Percentiles rank a stretch among this genome's conserved stretches.
phyloP scores from a whole-genome alignment of 1,140 invertebrate species.

The Melanaphis sacchari region DNA sequence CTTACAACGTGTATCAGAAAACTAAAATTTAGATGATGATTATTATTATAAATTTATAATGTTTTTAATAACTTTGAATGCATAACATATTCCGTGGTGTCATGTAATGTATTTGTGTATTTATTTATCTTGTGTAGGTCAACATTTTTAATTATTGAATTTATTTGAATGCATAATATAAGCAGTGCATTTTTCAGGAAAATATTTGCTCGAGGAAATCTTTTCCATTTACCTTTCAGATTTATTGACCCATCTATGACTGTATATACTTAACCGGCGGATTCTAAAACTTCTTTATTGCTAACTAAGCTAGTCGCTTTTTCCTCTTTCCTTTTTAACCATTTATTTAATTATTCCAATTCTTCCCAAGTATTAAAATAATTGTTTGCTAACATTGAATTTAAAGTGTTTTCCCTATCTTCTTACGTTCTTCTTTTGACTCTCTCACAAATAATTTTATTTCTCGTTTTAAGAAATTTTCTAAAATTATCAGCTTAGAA shows the following conservation, averaged over 20 bases:
- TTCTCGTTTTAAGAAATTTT: no score
- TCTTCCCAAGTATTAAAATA: no score
- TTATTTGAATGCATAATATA: neutral
- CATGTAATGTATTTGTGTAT: neutral
- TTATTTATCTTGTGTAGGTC: neutral
- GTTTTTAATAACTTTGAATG: neutral
- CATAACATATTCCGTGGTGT: neutral
- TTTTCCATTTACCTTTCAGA: neutral
- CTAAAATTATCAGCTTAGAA: no score
- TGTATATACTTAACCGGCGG: neutral
- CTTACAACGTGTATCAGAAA: neutral
- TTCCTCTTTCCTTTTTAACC: neutral
- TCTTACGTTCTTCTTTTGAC: no score
- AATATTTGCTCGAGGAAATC: neutral
- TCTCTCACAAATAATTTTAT: no score
- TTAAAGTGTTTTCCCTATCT: no score
- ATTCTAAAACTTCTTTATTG: neutral
- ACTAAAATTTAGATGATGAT: neutral
- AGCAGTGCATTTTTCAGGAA: neutral
- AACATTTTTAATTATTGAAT: neutral
- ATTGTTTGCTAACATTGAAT: no score
- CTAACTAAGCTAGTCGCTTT: neutral
- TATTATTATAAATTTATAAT: neutral
- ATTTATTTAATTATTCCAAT: neutral
- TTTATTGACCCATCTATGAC: neutral